Conservation (phyloP, 2,888 invertebrate genomes). For the Lithosia quadra region DNA sequence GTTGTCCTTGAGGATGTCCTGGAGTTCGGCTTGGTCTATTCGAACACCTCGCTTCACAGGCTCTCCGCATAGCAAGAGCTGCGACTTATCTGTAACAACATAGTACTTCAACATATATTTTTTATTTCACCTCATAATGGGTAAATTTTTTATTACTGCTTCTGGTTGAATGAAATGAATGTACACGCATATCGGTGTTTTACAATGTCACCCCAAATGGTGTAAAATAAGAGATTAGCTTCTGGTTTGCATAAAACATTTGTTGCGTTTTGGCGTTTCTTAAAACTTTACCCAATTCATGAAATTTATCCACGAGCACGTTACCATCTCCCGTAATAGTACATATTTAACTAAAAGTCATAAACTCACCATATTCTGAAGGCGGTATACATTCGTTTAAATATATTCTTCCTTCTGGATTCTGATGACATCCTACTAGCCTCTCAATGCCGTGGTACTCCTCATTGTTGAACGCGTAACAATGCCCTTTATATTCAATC, state of each 20-base stretch:
- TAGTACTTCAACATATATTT: no score
- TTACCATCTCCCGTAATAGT: no score
- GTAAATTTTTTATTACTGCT: no score
- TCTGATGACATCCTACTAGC: constrained; percentile 88
- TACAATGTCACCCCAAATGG: no score
- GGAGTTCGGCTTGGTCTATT: constrained; percentile 80
- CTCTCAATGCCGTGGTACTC: constrained; percentile 89
- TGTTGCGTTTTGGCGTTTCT: no score
- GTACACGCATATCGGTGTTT: no score
- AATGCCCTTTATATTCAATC: constrained; percentile 84
- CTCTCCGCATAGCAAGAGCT: constrained; percentile 89
- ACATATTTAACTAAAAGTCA: background rate
- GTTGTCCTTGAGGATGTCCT: constrained; percentile 83
- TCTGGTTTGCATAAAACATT: no score
- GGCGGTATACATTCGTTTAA: constrained; percentile 93
- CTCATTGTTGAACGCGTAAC: constrained; percentile 85
- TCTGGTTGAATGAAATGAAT: no score
- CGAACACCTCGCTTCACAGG: constrained; percentile 86
- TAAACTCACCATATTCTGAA: constrained; percentile 92
- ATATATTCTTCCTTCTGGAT: constrained; percentile 87
- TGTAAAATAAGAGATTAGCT: no score
- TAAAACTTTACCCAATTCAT: no score
- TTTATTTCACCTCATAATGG: no score
- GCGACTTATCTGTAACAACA: constrained; percentile 88
- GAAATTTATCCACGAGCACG: background rate